Percentiles rank a stretch among this genome's conserved stretches.
Evolutionary conservation across 2,113 vertebrate genomes (phyloP).

Genomic region (Dryoscopus gambensis): DNA sequence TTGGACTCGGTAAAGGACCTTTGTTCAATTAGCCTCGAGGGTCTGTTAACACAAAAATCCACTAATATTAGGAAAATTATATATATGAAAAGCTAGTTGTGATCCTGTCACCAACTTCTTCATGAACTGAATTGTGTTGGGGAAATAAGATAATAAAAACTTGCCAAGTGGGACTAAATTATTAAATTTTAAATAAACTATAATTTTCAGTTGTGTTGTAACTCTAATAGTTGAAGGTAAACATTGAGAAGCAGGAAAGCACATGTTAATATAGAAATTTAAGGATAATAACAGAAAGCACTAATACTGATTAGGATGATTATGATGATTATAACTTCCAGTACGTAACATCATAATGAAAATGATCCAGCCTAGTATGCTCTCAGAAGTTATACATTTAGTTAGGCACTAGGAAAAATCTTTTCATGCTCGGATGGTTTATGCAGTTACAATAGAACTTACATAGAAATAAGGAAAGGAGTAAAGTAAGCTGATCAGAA

Average conservation of each 20-base stretch:
- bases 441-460: not conserved
- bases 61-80: not conserved
- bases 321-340: conserved; percentile 24
- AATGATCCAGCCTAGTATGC: not conserved
- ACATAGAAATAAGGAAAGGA: not conserved
- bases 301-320: conserved; percentile 19
- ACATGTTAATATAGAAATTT: not conserved
- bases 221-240: not conserved
- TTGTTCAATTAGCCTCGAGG: not conserved
- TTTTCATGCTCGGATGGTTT: not conserved
- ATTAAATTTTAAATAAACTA: conserved; percentile 16
- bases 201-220: not conserved
- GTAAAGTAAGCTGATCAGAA: not conserved
- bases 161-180: not conserved
- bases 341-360: conserved; percentile 19
- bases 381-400: not conserved
- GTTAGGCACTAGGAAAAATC: not conserved
- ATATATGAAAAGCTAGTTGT: not conserved
- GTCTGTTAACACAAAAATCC: not conserved
- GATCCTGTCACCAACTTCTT: not conserved
- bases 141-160: conserved; percentile 21
- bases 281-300: conserved; percentile 7
- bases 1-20: not conserved
- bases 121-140: not conserved
- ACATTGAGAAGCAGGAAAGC: not conserved